Percentiles rank a stretch among this genome's conserved stretches.
Evolutionary conservation across 2,888 invertebrate species (phyloP).

Genomic region (Portevinia maculata): DNA sequence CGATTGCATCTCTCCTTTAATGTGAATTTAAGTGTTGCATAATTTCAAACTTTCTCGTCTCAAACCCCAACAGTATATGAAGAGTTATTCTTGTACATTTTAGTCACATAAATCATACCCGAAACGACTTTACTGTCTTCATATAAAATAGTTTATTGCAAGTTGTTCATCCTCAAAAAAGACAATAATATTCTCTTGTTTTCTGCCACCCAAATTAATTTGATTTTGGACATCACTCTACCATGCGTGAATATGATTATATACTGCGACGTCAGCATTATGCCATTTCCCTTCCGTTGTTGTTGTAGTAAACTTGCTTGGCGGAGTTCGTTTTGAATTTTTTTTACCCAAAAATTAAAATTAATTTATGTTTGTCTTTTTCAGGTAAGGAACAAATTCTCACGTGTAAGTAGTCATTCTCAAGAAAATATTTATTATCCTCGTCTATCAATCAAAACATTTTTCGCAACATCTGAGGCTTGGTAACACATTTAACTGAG

Average conservation of each 20-base stretch:
- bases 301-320: slow-evolving; percentile 9
- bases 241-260: slow-evolving; percentile 13
- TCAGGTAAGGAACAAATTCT: slow-evolving; percentile 27
- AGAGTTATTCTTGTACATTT: slow-evolving; percentile 2
- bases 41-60: background rate
- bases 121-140: slow-evolving; percentile 17
- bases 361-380: slow-evolving; percentile 15
- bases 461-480: background rate
- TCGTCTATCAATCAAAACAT: background rate
- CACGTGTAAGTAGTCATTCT: slow-evolving; percentile 23
- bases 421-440: too few species aligned
- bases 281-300: slow-evolving; percentile 28
- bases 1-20: slow-evolving; percentile 7
- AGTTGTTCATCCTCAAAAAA: slow-evolving; percentile 1
- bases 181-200: background rate
- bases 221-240: background rate
- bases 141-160: slow-evolving; percentile 1
- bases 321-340: too few species aligned
- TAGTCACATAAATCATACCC: slow-evolving; percentile 19
- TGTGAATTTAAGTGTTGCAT: slow-evolving; percentile 21
- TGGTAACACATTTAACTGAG: background rate
- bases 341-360: background rate
- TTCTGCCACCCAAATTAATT: slow-evolving; percentile 8
- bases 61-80: background rate
- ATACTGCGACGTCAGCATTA: background rate